Conservation (phyloP, 2,797 vertebrate species). For the Novumbra hubbsi region DNA sequence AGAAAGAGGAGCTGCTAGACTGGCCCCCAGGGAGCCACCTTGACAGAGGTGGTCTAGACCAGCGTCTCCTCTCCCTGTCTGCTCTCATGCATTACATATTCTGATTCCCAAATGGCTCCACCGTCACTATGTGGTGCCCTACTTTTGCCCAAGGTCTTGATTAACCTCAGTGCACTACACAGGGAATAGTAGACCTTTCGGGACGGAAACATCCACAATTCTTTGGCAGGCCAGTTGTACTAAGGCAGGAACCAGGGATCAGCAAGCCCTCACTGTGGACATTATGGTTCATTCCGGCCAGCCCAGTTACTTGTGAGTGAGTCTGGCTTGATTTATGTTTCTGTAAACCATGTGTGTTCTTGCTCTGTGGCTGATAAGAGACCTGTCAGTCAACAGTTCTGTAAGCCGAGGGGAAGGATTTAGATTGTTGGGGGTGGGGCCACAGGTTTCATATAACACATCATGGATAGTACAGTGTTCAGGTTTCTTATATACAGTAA, state of each 20-base stretch:
- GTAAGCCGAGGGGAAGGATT: slow-evolving; percentile 14
- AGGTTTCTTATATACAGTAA: neutral
- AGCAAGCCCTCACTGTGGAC: neutral
- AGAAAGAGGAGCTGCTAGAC: slow-evolving; percentile 68
- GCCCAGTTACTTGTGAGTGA: slow-evolving; percentile 54
- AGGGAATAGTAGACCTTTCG: no score
- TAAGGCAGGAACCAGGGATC: no score
- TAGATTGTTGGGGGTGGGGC: neutral
- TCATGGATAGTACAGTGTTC: neutral
- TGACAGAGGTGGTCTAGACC: slow-evolving; percentile 70
- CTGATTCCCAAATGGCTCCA: neutral
- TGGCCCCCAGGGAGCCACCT: slow-evolving; percentile 58
- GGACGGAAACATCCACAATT: no score
- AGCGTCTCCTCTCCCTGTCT: slow-evolving; percentile 43
- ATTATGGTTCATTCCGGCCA: neutral
- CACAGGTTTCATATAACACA: neutral
- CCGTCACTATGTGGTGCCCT: no score
- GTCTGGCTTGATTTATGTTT: slow-evolving; percentile 62
- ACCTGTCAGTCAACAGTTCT: slow-evolving; percentile 56
- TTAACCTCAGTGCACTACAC: no score
- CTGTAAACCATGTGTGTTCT: slow-evolving; percentile 63
- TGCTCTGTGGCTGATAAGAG: slow-evolving; percentile 65
- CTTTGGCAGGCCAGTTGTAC: no score
- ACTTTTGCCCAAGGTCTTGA: no score
- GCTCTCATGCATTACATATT: neutral